Conservation (phyloP, 2,113 vertebrate genomes). For the Leptosomus discolor region DNA sequence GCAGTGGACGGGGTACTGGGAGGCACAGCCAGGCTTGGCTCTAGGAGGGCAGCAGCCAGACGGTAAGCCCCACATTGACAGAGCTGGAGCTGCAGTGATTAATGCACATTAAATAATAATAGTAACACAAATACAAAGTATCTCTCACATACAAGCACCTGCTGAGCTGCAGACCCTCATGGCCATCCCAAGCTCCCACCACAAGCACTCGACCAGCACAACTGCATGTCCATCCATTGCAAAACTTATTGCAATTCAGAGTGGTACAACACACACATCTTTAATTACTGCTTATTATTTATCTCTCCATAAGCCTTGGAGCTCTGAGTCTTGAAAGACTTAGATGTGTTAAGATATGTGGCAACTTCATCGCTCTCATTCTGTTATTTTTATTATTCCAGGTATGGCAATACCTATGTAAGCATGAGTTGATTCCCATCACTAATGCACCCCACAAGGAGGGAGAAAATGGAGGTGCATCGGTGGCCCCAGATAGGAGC, state of each 20-base stretch:
- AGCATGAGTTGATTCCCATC: neutral
- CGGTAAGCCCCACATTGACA: fast-evolving
- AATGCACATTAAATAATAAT: neutral
- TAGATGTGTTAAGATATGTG: neutral
- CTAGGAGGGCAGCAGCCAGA: neutral
- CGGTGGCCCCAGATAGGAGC: too few species aligned
- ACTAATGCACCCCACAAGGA: fast-evolving
- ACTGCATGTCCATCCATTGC: neutral
- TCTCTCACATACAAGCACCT: neutral
- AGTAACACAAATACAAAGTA: neutral
- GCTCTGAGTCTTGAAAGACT: neutral
- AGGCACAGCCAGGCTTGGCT: neutral
- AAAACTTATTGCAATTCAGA: slow-evolving; percentile 38
- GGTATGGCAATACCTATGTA: neutral
- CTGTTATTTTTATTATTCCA: neutral
- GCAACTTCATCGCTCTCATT: neutral
- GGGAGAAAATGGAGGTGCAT: neutral
- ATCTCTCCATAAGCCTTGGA: neutral
- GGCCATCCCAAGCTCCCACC: neutral
- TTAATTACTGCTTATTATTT: slow-evolving; percentile 57
- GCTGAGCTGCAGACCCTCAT: neutral
- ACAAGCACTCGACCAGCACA: fast-evolving
- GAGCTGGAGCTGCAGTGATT: neutral
- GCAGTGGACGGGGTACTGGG: neutral
- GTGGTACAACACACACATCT: neutral